Conservation (phyloP, 2,113 vertebrate species). For the Aldabrachelys gigantea region DNA sequence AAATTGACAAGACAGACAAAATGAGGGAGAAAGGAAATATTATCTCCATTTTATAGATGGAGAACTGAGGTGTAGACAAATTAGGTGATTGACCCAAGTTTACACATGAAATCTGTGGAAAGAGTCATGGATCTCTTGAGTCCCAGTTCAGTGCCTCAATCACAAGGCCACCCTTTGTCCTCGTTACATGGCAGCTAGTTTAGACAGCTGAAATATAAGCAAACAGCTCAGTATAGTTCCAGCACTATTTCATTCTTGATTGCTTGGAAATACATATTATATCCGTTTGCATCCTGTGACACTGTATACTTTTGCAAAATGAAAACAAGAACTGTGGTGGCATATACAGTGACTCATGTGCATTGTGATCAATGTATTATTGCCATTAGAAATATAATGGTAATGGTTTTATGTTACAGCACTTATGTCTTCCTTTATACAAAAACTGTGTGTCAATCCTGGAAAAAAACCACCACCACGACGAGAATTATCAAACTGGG, state of each 20-base stretch:
- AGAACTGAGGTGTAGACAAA: not conserved
- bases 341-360: not conserved
- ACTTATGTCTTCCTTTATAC: not conserved
- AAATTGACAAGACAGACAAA: not conserved
- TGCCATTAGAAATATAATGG: constrained; percentile 10
- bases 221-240: not conserved
- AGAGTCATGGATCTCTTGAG: not conserved
- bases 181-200: not conserved
- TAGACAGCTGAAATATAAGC: not conserved
- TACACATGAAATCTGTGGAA: not conserved
- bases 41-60: not conserved
- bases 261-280: not conserved
- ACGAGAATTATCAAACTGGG: constrained; percentile 58
- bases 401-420: not conserved
- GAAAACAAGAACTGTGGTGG: not conserved
- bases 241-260: not conserved
- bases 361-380: not conserved
- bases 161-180: not conserved
- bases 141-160: not conserved
- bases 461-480: constrained; percentile 32
- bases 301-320: not conserved
- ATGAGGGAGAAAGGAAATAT: not conserved
- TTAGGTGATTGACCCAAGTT: not conserved
- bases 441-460: not conserved
- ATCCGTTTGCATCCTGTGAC: not conserved